Evolutionary conservation across 2,888 invertebrate species (phyloP).

Genomic region (Yponomeuta cagnagella): DNA sequence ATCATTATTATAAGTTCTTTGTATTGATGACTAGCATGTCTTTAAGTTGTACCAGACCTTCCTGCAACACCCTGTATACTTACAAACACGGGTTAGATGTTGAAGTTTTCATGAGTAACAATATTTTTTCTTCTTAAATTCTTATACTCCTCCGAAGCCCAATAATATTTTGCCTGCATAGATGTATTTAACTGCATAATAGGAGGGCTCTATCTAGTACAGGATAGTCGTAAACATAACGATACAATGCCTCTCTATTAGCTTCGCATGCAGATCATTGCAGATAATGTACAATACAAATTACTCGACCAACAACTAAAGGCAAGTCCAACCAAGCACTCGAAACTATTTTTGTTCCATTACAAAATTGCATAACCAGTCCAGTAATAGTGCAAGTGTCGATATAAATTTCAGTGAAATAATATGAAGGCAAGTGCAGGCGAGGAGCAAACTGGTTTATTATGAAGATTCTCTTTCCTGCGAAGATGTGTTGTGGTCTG

Average conservation of each 20-base stretch:
- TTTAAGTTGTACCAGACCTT: too few species aligned
- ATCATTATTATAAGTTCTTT: too few species aligned
- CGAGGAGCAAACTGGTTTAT: slow-evolving; percentile 46
- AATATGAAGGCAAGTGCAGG: slow-evolving; percentile 26
- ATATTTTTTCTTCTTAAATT: too few species aligned
- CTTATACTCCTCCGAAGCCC: too few species aligned
- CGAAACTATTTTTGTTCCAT: neutral
- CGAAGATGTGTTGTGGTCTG: slow-evolving; percentile 30
- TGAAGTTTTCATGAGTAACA: too few species aligned
- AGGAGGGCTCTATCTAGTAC: too few species aligned
- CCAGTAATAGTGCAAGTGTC: slow-evolving; percentile 9
- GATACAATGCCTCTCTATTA: neutral
- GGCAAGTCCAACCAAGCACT: neutral
- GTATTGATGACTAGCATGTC: too few species aligned
- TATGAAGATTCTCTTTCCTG: slow-evolving; percentile 56
- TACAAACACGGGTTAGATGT: too few species aligned
- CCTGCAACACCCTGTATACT: too few species aligned
- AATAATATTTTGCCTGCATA: too few species aligned
- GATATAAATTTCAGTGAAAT: slow-evolving; percentile 26
- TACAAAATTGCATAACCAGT: slow-evolving; percentile 12
- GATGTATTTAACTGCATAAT: too few species aligned
- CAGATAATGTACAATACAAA: slow-evolving; percentile 3
- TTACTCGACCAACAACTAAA: neutral
- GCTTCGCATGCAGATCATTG: neutral
- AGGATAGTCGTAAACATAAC: too few species aligned